These are phyloP conservation scores for Sebastes steindachneri DNA, from an alignment of 2,797 vertebrate genomes.

Conservation along the genomic window DNA sequence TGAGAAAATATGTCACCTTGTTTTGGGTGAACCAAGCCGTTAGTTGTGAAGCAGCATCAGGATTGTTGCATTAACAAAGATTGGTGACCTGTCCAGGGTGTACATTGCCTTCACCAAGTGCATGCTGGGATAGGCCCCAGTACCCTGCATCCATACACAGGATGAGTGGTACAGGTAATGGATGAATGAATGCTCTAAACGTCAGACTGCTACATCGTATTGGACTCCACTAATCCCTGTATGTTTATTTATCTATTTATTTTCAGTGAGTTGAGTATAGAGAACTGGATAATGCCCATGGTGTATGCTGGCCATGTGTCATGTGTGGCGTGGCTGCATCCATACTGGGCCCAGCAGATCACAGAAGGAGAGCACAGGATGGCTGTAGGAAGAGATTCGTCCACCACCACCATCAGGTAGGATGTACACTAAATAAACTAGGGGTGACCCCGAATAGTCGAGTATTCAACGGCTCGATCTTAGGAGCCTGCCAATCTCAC, in stretches of 20 bases:
- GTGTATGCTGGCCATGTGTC: constrained; percentile 97
- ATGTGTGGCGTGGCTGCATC: constrained; percentile 92
- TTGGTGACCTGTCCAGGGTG: too few relatives aligned
- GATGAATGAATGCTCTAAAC: not conserved
- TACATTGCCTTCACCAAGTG: too few relatives aligned
- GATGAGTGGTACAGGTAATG: not conserved
- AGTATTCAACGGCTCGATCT: not conserved
- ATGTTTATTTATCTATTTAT: not conserved
- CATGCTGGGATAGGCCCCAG: not conserved
- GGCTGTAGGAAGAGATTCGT: constrained; percentile 78
- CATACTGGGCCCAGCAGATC: constrained; percentile 90
- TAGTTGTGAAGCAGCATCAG: too few relatives aligned
- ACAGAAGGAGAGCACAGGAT: constrained; percentile 83
- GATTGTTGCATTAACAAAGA: too few relatives aligned
- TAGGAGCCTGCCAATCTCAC: not conserved
- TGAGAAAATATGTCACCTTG: not conserved
- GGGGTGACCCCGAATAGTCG: too few relatives aligned
- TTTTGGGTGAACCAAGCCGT: too few relatives aligned
- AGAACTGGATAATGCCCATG: constrained; percentile 98
- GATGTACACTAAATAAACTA: not conserved
- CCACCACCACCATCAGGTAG: constrained; percentile 86
- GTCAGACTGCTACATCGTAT: too few relatives aligned
- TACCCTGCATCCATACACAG: not conserved
- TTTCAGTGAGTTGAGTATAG: constrained; percentile 90
- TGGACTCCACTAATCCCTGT: not conserved